Evolutionary conservation across 2,888 invertebrate genomes (phyloP).

Genomic region (Meta bourneti): DNA sequence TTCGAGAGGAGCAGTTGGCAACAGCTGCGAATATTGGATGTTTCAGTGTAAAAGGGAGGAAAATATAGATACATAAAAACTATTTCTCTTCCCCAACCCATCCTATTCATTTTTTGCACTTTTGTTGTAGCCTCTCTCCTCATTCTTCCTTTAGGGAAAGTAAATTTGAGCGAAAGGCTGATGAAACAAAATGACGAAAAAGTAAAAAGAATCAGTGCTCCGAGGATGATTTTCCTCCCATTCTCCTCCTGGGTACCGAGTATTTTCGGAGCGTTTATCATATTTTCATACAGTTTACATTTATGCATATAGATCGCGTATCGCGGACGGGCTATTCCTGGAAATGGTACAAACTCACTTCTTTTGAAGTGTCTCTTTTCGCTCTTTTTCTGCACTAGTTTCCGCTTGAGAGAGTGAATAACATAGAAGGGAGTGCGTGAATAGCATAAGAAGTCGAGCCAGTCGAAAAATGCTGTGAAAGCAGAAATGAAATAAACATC

Average conservation of each 20-base stretch:
- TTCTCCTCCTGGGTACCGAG: neutral
- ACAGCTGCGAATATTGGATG: conserved; percentile 73
- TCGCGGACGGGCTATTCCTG: neutral
- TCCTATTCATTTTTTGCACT: neutral
- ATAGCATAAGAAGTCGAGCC: neutral
- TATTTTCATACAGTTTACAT: conserved; percentile 25
- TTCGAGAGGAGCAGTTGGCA: conserved; percentile 46
- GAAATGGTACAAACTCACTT: conserved; percentile 1
- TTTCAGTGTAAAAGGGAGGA: conserved; percentile 36
- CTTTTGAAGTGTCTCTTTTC: neutral
- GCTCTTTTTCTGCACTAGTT: neutral
- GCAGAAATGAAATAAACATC: neutral
- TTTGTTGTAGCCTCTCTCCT: neutral
- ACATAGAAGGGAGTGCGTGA: no score
- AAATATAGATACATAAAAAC: conserved; percentile 42
- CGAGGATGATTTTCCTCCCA: conserved; percentile 1
- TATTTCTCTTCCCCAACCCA: conserved; percentile 2
- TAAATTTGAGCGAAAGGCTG: conserved; percentile 19
- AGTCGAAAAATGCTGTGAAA: neutral
- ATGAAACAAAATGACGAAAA: conserved; percentile 40
- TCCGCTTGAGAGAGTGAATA: no score
- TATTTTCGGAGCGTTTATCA: conserved; percentile 27
- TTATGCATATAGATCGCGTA: conserved; percentile 28
- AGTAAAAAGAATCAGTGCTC: conserved; percentile 3
- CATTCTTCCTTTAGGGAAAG: neutral